These are phyloP conservation scores for Cantharis lateralis DNA, from an alignment of 2,888 invertebrate genomes.

Conservation along the genomic window DNA sequence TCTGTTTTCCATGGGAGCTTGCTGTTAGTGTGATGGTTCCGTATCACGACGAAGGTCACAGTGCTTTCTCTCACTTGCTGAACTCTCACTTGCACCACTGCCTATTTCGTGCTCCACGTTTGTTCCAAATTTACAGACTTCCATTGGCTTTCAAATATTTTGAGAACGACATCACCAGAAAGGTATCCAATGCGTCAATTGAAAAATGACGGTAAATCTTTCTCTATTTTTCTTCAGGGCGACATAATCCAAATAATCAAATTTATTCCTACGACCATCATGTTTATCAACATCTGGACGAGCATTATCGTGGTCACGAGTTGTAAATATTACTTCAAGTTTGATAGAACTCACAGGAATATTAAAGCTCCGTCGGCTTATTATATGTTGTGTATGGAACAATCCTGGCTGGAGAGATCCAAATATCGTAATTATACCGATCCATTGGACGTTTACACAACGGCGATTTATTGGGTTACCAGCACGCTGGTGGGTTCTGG, in stretches of 20 bases:
- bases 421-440: neutral
- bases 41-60: slow-evolving; percentile 54
- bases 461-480: slow-evolving; percentile 31
- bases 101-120: slow-evolving; percentile 50
- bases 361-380: slow-evolving; percentile 25
- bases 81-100: slow-evolving; percentile 55
- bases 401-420: slow-evolving; percentile 38
- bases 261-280: slow-evolving; percentile 57
- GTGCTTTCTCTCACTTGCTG: slow-evolving; percentile 41
- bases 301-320: slow-evolving; percentile 55
- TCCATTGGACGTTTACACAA: slow-evolving; percentile 32
- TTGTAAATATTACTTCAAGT: slow-evolving; percentile 44
- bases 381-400: slow-evolving; percentile 35
- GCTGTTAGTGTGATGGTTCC: slow-evolving; percentile 52
- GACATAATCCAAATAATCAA: slow-evolving; percentile 59
- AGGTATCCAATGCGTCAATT: slow-evolving; percentile 46
- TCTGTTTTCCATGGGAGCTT: slow-evolving; percentile 59
- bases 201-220: neutral
- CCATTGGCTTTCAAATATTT: slow-evolving; percentile 57
- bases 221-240: slow-evolving; percentile 55
- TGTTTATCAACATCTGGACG: slow-evolving; percentile 58
- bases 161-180: slow-evolving; percentile 56
- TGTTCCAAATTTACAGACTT: slow-evolving; percentile 58
- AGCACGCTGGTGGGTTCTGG: slow-evolving; percentile 28
- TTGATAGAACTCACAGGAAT: slow-evolving; percentile 16